Evolutionary conservation across 2,113 vertebrate species (phyloP), one percentile per base, ranked within the genome.

Genomic region (Steatornis caripensis): DNA sequence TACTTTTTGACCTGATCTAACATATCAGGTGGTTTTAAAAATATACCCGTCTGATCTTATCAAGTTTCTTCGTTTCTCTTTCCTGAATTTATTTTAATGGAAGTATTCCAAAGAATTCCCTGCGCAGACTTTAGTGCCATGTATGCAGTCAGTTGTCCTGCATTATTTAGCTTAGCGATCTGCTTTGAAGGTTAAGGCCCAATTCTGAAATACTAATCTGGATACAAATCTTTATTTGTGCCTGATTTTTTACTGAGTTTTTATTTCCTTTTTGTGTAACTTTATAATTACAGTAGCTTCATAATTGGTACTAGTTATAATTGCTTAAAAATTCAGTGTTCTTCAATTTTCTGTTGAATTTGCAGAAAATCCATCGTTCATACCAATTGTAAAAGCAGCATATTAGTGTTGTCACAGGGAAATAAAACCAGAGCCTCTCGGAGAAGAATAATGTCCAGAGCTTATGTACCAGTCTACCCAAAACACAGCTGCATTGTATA

Each of bases 401-500:
- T 74, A 87, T 85, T 85, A 66, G 11, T 41, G 34, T 69, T 79
- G 36, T 78, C 24, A 60, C 54, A 77, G 34, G 29, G 41, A 90
- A 83, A 89, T 62, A 91, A 91, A 91, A 55, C 26, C 34, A 88
- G 66, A 93, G 41, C 30, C 21, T 91, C 21, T 69, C 54, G 72
- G 71, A 83, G 41, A 83, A 88, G 54, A 95, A 84, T 77, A 15
- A 20, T 80, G 95, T 88, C 95, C 87, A 77, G 41, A 76, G 27
- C n/a, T 94, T 74, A 30, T 62, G 24, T 64, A 86, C 54, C 27
- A 90, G 88, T 48, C 82, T 90, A 96, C 60, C 65, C 79, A 95
- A 96, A 96, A 93, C 83, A 96, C 90, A 96, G 85, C 87, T 97
- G 90, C 90, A 88, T 80, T 94, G 71, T 94, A 83, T 55, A 94